phyloP scores from a whole-genome alignment of 2,113 vertebrate genomes.

The Rhinichthys klamathensis region DNA sequence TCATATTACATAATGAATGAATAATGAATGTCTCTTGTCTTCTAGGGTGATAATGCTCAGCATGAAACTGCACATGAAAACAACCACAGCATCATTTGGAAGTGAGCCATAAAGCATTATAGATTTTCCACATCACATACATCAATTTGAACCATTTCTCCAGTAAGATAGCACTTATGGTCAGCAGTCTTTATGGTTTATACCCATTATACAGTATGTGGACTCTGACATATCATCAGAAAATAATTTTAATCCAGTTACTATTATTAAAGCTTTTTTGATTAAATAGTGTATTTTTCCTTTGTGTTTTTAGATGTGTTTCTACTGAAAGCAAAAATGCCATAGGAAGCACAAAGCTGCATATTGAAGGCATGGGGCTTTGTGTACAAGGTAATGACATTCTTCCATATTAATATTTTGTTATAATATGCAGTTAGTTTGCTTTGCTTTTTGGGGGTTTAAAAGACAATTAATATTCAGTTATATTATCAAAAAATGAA shows the following conservation, averaged over 20 bases:
- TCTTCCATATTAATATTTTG: slow-evolving; percentile 15
- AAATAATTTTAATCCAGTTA: not conserved
- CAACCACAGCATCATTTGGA: slow-evolving; percentile 52
- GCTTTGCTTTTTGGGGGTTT: not conserved
- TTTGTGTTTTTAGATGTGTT: slow-evolving; percentile 61
- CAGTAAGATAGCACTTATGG: not conserved
- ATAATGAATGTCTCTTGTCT: slow-evolving; percentile 25
- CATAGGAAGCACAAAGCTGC: slow-evolving; percentile 59
- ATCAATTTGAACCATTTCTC: not conserved
- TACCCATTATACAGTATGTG: not conserved
- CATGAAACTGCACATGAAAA: slow-evolving; percentile 57
- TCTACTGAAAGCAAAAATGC: slow-evolving; percentile 14
- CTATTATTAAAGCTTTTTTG: not conserved
- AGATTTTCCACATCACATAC: slow-evolving; percentile 29
- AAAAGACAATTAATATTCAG: not conserved
- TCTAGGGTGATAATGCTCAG: slow-evolving; percentile 58
- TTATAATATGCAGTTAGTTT: not conserved
- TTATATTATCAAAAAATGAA: not conserved
- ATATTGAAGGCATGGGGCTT: slow-evolving; percentile 68
- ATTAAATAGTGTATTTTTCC: slow-evolving; percentile 11
- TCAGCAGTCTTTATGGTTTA: not conserved
- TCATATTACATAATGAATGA: slow-evolving; percentile 9
- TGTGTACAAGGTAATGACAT: slow-evolving; percentile 63
- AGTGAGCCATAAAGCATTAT: slow-evolving; percentile 53
- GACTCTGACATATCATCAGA: not conserved